Conservation (phyloP, 2,113 vertebrate species). For the human region GRCh38 chr4:47466001-47466500, state of each 20-base stretch:
- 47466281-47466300: background rate
- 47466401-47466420: background rate
- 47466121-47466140: background rate
- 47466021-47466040: background rate
- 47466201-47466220: background rate
- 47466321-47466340: background rate
- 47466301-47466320: background rate
- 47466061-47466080: background rate
- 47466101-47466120: background rate
- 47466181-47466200: background rate
- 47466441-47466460: background rate
- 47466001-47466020: background rate
- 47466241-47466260: background rate
- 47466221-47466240: background rate
- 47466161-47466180: background rate
- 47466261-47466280: background rate
- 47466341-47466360: background rate
- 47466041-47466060: background rate
- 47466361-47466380: constrained; percentile 4
- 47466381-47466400: background rate
- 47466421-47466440: background rate
- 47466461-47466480: background rate
- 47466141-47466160: background rate
- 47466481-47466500: background rate
- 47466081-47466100: background rate